These are phyloP conservation scores for Drosophila mettleri DNA, from an alignment of 2,888 invertebrate genomes.

Conservation along the genomic window DNA sequence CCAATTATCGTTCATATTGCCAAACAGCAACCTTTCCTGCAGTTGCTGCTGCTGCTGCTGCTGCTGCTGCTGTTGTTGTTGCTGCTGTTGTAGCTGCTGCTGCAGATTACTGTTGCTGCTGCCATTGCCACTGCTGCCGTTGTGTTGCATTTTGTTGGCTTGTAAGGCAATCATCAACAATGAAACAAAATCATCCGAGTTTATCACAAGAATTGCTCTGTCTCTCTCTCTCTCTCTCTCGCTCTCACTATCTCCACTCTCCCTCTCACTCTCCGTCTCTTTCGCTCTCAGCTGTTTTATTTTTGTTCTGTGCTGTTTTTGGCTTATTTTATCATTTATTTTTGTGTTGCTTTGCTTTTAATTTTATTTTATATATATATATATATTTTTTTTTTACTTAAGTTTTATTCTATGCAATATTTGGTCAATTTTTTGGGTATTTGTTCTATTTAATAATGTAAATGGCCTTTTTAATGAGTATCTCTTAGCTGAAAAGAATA, in stretches of 20 bases:
- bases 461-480: conserved; percentile 31
- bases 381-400: conserved; percentile 2
- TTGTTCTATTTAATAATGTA: conserved; percentile 9
- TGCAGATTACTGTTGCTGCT: conserved; percentile 50
- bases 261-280: background rate
- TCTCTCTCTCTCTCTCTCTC: background rate
- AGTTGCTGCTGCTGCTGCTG: conserved; percentile 46
- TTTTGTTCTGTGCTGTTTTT: conserved; percentile 34
- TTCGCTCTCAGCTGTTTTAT: conserved; percentile 12
- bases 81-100: conserved; percentile 46
- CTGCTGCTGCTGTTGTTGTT: conserved; percentile 47
- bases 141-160: conserved; percentile 70
- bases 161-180: conserved; percentile 72
- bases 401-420: conserved; percentile 27
- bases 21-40: conserved; percentile 33
- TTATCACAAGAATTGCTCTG: conserved; percentile 62
- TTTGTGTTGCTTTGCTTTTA: conserved; percentile 13
- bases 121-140: conserved; percentile 50
- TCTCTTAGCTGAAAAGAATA: conserved; percentile 2
- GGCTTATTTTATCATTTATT: conserved; percentile 21
- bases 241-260: background rate
- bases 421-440: conserved; percentile 42
- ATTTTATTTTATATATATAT: conserved; percentile 5
- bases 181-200: conserved; percentile 65
- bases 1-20: conserved; percentile 51